A percentile compares a stretch with the other conserved stretches of the same genome.
Conservation (phyloP, 2,113 vertebrate genomes). For the Garra rufa region DNA sequence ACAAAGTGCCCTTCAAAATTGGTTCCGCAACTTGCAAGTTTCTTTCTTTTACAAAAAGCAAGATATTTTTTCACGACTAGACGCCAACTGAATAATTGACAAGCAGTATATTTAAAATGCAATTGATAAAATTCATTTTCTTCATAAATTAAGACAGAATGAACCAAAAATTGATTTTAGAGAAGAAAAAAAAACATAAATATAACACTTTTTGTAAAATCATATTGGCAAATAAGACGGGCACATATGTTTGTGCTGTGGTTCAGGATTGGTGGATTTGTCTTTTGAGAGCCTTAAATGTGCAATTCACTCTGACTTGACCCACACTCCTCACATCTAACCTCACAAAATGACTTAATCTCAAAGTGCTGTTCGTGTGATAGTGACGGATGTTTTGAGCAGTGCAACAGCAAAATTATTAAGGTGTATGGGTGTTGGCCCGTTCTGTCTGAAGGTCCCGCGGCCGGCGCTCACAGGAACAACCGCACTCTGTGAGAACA, state of each 20-base stretch:
- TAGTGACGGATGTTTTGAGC: constrained; percentile 5
- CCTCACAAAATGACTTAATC: not conserved
- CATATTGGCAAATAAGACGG: not conserved
- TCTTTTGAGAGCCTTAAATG: constrained; percentile 44
- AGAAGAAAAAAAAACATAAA: constrained; percentile 26
- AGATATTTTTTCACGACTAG: not conserved
- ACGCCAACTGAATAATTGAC: not conserved
- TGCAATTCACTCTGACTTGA: constrained; percentile 29
- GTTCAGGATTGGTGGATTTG: constrained; percentile 28
- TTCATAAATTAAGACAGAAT: constrained; percentile 21
- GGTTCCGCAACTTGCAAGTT: not conserved
- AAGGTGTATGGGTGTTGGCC: constrained; percentile 68
- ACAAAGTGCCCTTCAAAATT: not conserved
- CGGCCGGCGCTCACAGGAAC: constrained; percentile 47
- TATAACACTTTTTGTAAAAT: constrained; percentile 16
- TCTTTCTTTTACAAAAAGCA: not conserved
- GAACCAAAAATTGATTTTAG: not conserved
- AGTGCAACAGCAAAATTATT: constrained; percentile 56
- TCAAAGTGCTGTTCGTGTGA: not conserved
- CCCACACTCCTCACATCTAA: not conserved
- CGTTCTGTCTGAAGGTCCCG: constrained; percentile 35
- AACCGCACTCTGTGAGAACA: constrained; percentile 24
- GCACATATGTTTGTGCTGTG: constrained; percentile 33
- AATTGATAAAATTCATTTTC: not conserved
- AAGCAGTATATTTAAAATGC: not conserved